These are phyloP conservation scores for Subacronicta megacephala DNA, from an alignment of 2,888 invertebrate genomes.

Conservation along the genomic window DNA sequence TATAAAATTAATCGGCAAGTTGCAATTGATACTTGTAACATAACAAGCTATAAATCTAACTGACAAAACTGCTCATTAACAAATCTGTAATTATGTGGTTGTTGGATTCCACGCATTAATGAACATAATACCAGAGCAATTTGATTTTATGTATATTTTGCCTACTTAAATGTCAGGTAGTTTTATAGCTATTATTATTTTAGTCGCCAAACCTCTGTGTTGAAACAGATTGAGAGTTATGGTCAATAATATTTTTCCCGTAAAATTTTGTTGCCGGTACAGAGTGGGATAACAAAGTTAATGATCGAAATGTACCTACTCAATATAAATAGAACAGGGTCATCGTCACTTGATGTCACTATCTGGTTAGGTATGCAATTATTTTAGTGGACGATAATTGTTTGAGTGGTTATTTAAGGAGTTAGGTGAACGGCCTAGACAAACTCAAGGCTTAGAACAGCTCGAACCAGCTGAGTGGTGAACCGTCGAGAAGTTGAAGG, in stretches of 20 bases:
- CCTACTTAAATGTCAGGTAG: conserved; percentile 52
- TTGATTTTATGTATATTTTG: conserved; percentile 54
- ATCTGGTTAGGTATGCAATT: conserved; percentile 50
- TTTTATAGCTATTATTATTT: conserved; percentile 42
- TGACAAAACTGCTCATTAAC: conserved; percentile 55
- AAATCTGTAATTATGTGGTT: conserved; percentile 54
- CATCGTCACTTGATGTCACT: conserved; percentile 55
- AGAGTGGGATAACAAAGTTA: conserved; percentile 67
- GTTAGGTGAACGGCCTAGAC: conserved; percentile 84
- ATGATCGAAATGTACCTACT: conserved; percentile 53
- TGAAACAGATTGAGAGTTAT: conserved; percentile 54
- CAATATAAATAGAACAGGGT: conserved; percentile 53
- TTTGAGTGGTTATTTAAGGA: conserved; percentile 65
- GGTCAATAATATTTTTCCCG: conserved; percentile 60
- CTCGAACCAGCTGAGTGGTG: conserved; percentile 82
- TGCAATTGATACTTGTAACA: conserved; percentile 40
- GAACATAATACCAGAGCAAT: conserved; percentile 56
- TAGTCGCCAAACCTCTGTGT: conserved; percentile 48
- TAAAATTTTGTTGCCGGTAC: conserved; percentile 59
- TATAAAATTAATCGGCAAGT: conserved; percentile 32
- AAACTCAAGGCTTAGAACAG: conserved; percentile 80
- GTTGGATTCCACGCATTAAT: conserved; percentile 51
- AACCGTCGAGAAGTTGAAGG: conserved; percentile 85
- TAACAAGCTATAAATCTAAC: conserved; percentile 42
- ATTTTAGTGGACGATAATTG: conserved; percentile 58